Evolutionary conservation across 2,797 vertebrate species (phyloP).

Genomic region (Myripristis jacobus): DNA sequence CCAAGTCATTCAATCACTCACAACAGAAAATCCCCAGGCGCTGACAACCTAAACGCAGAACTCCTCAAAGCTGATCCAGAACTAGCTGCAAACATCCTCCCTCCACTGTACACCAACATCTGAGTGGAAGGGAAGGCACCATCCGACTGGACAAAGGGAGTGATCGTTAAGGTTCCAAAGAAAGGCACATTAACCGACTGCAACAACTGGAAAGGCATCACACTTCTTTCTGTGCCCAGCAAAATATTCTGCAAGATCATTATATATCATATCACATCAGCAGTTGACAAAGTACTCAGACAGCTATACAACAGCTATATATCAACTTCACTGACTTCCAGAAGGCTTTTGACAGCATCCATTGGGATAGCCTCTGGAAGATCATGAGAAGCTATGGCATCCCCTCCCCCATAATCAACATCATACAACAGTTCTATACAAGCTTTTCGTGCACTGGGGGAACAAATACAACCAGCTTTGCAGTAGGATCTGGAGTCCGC

Average conservation of each 20-base stretch:
- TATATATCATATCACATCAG: background rate
- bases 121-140: background rate
- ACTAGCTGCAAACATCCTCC: conserved; percentile 8
- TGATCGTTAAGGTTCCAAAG: conserved; percentile 11
- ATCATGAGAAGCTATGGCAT: no score
- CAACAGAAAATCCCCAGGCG: conserved; percentile 16
- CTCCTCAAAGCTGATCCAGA: no score
- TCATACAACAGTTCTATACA: no score
- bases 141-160: background rate
- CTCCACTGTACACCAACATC: background rate
- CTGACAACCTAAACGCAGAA: background rate
- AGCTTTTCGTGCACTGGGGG: no score
- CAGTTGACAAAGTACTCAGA: background rate
- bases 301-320: no score
- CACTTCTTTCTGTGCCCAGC: background rate
- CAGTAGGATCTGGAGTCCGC: no score
- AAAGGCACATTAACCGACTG: conserved; percentile 6
- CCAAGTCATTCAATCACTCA: conserved; percentile 15
- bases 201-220: conserved; percentile 17
- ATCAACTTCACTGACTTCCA: no score
- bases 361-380: no score
- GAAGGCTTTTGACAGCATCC: no score
- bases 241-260: background rate
- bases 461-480: no score
- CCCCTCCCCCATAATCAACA: no score